Evolutionary conservation across 2,113 vertebrate species (phyloP).

Genomic region (Tragelaphus imberbis): DNA sequence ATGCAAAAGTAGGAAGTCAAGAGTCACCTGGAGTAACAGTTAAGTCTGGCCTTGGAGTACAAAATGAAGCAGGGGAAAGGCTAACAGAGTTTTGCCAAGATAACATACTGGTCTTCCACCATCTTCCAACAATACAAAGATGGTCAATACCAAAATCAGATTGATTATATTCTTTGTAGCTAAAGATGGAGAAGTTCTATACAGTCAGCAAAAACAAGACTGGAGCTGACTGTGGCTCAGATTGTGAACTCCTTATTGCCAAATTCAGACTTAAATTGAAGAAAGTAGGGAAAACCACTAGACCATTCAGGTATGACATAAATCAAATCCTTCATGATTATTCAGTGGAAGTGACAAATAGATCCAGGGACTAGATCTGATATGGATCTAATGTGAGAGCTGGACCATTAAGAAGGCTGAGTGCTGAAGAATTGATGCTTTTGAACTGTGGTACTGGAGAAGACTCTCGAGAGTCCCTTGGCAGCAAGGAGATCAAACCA

Average conservation of each 20-base stretch:
- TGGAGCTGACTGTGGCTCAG: neutral
- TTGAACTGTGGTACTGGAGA: neutral
- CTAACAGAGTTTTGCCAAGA: neutral
- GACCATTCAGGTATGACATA: neutral
- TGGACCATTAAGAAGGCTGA: neutral
- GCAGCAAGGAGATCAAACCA: neutral
- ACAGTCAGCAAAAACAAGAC: neutral
- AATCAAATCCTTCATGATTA: neutral
- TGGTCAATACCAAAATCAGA: neutral
- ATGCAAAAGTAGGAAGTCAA: neutral
- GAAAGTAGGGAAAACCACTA: neutral
- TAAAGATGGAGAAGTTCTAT: neutral
- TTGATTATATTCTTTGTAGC: neutral
- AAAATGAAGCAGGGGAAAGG: neutral
- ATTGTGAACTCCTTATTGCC: neutral
- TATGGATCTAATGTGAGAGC: rapidly evolving
- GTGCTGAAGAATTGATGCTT: neutral
- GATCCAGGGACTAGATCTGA: neutral
- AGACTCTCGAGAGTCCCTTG: neutral
- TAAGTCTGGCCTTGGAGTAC: neutral
- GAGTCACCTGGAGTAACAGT: neutral
- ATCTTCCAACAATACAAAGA: neutral
- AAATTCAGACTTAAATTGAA: neutral
- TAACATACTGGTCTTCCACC: neutral
- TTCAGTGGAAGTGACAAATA: neutral